Evolutionary conservation across 2,113 vertebrate species (phyloP), one percentile per base, ranked within the genome.

Genomic region (Trichomycterus rosablanca): DNA sequence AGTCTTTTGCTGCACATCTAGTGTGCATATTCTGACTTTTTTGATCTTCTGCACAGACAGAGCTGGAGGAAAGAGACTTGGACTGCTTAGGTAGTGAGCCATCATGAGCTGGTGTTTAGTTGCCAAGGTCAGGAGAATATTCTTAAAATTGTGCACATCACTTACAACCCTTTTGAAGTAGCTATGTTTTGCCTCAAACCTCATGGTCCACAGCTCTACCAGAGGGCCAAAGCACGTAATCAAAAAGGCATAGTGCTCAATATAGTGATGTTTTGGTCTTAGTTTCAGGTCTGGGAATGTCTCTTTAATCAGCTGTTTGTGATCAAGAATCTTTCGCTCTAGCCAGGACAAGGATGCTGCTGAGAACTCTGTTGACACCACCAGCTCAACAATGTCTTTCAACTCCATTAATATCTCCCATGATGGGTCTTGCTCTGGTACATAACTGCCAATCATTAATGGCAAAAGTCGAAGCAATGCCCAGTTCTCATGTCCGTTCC

Each of bases 1-100:
- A 53, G 59, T n/a, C n/a, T n/a, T n/a, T n/a, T n/a, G n/a, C n/a
- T n/a, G n/a, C n/a, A n/a, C n/a, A n/a, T n/a, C n/a, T n/a, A n/a
- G n/a, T n/a, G n/a, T n/a, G n/a, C n/a, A n/a, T n/a, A n/a, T n/a
- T n/a, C n/a, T n/a, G n/a, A n/a, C 22, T 15, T 42, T 43, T 52
- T 56, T 56, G 3, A 37, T 10, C 9, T 56, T 46, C 39, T 65
- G 52, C 14, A 65, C 30, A 39, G 52, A 48, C n/a, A 55, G 7
- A 7, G 32, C 24, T 26, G 28, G 12, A 12, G 22, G 12, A 24
- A 50, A 50, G 23, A 28, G 23, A 28, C 23, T 24, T 16, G 24
- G 24, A 15, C 22, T 4, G 5, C 16, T 15, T 2, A 28, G 46
- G 9, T 26, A 24, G 16, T 28, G 23, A n/a, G 46, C n/a, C 7